A percentile compares a stretch with the other conserved stretches of the same genome.
Conservation (phyloP, 2,113 vertebrate species). For the Circaetus cinerascens region DNA sequence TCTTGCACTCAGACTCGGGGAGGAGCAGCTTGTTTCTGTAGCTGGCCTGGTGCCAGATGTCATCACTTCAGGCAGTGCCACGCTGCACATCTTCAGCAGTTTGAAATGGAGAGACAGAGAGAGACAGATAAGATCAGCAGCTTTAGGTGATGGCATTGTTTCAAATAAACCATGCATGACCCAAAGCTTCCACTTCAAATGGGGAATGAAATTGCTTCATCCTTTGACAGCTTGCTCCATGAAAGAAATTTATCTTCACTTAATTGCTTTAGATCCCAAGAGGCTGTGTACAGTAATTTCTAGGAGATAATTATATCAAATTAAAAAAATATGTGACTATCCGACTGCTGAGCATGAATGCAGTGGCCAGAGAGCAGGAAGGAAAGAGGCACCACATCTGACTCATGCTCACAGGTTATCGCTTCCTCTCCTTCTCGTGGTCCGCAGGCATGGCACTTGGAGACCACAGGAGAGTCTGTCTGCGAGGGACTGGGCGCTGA, state of each 20-base stretch:
- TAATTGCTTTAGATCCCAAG: conserved; percentile 82
- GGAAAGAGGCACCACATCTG: neutral
- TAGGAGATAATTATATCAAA: conserved; percentile 81
- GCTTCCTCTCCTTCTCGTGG: neutral
- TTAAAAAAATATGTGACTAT: conserved; percentile 73
- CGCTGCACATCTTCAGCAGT: conserved; percentile 78
- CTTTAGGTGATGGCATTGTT: conserved; percentile 86
- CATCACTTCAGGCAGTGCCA: conserved; percentile 83
- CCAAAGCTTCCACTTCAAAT: conserved; percentile 85
- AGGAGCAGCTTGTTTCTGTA: conserved; percentile 70
- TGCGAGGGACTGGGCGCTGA: accelerated
- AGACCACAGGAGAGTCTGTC: neutral
- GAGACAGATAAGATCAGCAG: conserved; percentile 82
- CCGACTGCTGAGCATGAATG: conserved; percentile 36
- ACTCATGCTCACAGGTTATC: neutral
- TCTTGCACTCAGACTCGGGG: conserved; percentile 62
- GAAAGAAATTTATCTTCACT: conserved; percentile 84
- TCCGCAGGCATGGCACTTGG: neutral
- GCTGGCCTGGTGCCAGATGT: conserved; percentile 79
- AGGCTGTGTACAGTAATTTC: conserved; percentile 77
- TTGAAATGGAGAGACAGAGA: conserved; percentile 76
- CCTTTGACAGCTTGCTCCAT: conserved; percentile 82
- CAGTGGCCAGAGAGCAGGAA: conserved; percentile 42
- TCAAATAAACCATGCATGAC: conserved; percentile 86
- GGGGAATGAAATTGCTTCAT: conserved; percentile 84